These are phyloP conservation scores for Cladopsammia gracilis DNA, from an alignment of 64 coral and sea anemone genomes.

Conservation along the genomic window DNA sequence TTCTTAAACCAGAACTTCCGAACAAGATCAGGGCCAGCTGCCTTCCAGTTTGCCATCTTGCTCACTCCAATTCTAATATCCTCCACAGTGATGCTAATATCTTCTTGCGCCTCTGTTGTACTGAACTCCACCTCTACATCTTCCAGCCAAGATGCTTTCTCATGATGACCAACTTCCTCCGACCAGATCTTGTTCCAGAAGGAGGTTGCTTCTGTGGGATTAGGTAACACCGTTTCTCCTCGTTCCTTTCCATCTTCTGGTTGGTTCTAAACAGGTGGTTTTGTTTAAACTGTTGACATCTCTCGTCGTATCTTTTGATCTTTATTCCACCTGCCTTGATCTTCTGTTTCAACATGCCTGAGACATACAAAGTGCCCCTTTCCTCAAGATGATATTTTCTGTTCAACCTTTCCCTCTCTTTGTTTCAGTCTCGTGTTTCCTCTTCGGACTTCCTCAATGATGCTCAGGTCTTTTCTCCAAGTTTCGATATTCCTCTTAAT, in stretches of 20 bases:
- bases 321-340: slow-evolving; percentile 21
- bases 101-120: slow-evolving; percentile 13
- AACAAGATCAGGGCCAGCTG: slow-evolving; percentile 11
- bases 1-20: slow-evolving; percentile 60
- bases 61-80: neutral
- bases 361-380: slow-evolving; percentile 32
- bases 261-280: slow-evolving; percentile 12
- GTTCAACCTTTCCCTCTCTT: too few species aligned
- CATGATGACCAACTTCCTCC: slow-evolving; percentile 26
- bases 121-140: neutral
- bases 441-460: too few species aligned
- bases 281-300: slow-evolving; percentile 12
- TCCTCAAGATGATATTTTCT: slow-evolving; percentile 20
- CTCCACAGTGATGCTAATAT: too few species aligned
- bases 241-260: neutral
- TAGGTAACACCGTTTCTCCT: neutral
- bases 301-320: slow-evolving; percentile 20
- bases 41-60: neutral
- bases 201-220: slow-evolving; percentile 2
- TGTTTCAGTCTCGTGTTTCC: too few species aligned
- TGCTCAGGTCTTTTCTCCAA: too few species aligned
- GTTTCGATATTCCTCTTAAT: too few species aligned
- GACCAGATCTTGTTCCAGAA: slow-evolving; percentile 30
- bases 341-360: neutral
- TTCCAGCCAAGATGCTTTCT: slow-evolving; percentile 24